These are phyloP conservation scores for Yponomeuta cagnagella DNA, from an alignment of 2,888 invertebrate species.

Conservation along the genomic window DNA sequence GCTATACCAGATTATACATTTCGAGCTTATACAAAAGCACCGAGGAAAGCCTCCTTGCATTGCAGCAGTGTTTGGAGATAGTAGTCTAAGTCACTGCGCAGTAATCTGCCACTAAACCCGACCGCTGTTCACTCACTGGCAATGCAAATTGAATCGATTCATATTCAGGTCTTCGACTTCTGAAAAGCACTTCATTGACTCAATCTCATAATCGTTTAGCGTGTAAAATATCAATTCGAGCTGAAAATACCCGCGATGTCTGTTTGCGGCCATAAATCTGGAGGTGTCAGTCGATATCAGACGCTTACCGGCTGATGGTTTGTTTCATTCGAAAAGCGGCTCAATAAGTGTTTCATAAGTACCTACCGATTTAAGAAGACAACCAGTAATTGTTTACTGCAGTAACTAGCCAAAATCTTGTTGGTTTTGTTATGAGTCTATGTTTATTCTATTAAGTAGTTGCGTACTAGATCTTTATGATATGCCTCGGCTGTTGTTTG, in stretches of 20 bases:
- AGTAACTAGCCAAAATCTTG: not conserved
- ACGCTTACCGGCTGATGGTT: constrained; percentile 64
- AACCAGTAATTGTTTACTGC: not conserved
- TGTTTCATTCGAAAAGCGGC: constrained; percentile 71
- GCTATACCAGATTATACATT: constrained; percentile 7
- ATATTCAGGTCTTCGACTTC: constrained; percentile 35
- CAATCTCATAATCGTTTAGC: constrained; percentile 57
- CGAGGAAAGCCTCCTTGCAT: not conserved
- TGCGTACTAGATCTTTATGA: not conserved
- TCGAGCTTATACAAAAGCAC: not conserved
- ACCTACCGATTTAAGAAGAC: constrained; percentile 20
- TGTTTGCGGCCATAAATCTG: constrained; percentile 58
- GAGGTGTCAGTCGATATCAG: constrained; percentile 67
- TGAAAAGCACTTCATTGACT: constrained; percentile 58
- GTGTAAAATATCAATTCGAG: constrained; percentile 64
- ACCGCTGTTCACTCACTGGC: not conserved
- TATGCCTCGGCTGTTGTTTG: not conserved
- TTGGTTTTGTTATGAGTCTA: not conserved
- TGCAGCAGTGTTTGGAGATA: not conserved
- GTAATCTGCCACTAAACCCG: not conserved
- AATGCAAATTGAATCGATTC: constrained; percentile 5
- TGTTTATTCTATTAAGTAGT: not conserved
- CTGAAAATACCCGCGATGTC: constrained; percentile 63
- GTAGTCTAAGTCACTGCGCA: not conserved
- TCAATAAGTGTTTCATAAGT: constrained; percentile 57